These are phyloP conservation scores for Maniola jurtina DNA, from an alignment of 1,140 invertebrate genomes.

Conservation along the genomic window DNA sequence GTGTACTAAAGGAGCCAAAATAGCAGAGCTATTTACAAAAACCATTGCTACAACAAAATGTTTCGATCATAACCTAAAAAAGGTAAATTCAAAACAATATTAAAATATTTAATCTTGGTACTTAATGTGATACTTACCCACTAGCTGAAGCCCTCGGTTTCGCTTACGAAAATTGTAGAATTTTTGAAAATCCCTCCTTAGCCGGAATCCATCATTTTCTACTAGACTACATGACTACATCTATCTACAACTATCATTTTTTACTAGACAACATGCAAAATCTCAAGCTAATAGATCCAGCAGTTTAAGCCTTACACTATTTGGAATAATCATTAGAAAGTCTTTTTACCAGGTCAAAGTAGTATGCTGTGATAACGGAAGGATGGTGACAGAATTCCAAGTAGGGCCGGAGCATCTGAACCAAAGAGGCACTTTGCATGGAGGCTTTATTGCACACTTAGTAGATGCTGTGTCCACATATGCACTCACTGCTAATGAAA, in stretches of 20 bases:
- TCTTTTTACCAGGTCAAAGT: constrained; percentile 81
- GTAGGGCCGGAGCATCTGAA: constrained; percentile 90
- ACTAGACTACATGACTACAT: no score
- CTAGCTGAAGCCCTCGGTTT: no score
- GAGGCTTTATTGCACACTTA: constrained; percentile 89
- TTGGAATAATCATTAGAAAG: no score
- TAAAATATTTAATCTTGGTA: no score
- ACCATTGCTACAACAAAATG: constrained; percentile 61
- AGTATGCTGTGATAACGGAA: constrained; percentile 83
- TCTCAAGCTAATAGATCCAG: no score
- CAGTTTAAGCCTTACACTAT: background rate
- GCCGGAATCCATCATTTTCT: no score
- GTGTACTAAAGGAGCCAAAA: constrained; percentile 50
- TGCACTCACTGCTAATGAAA: constrained; percentile 85
- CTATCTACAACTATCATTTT: no score
- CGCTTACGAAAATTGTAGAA: no score
- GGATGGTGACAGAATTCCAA: constrained; percentile 86
- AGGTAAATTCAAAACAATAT: constrained; percentile 42
- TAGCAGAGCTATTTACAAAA: constrained; percentile 67
- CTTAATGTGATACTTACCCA: background rate
- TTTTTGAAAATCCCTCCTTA: no score
- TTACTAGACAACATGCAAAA: no score
- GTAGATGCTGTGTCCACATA: constrained; percentile 91
- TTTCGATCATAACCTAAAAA: constrained; percentile 64
- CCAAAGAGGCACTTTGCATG: constrained; percentile 87